Base-by-base conservation (phyloP, 2,113 vertebrate species). In the Xenus cinereus region DNA sequence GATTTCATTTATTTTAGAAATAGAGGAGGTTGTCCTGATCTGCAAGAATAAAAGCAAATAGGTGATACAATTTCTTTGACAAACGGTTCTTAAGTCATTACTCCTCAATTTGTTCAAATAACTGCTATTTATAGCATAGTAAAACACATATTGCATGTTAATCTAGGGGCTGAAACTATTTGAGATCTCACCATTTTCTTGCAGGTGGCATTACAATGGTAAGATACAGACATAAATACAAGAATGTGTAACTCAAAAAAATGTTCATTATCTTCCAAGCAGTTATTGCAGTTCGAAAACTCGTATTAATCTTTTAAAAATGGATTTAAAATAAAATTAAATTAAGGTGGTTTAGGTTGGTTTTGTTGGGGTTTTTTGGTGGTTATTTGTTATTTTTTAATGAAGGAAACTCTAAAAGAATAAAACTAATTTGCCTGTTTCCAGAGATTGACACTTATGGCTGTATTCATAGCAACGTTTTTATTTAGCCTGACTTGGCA, bases 401-500 rank as follows among this genome's bases (percentile, higher is more conserved):
- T 51, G 14, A 82, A 90, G 83, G 23, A 84, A 46, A 60, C 14
- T 13, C 9, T 57, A 12, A 84, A 81, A 56, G 90, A 75, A 68
- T 92, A 57, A 54, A 89, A 94, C 51, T 93, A 84, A 72, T 68
- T 91, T 96, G 72, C 78, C 67, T 94, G 41, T 62, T 80, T 89
- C 82, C 98, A 99, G 99, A 99, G 97, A 95, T 97, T 99, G 97
- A 98, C 98, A 71, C 98, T 99, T 95, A 95, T 97, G 96, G 95
- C 98, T 96, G 97, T 99, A 93, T 99, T 99, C 84, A 80, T 98
- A 91, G 98, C 99, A 28, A 99, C 99, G 0, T 98, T 99, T 92
- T 98, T 99, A 83, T 99, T 99, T 97, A 99, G 99, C 84, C 97
- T 99, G 97, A 98, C 98, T 12, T 99, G 99, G 99, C 99, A 99